Conservation (phyloP, 2,888 invertebrate genomes). For the Leucophora obtusa region DNA sequence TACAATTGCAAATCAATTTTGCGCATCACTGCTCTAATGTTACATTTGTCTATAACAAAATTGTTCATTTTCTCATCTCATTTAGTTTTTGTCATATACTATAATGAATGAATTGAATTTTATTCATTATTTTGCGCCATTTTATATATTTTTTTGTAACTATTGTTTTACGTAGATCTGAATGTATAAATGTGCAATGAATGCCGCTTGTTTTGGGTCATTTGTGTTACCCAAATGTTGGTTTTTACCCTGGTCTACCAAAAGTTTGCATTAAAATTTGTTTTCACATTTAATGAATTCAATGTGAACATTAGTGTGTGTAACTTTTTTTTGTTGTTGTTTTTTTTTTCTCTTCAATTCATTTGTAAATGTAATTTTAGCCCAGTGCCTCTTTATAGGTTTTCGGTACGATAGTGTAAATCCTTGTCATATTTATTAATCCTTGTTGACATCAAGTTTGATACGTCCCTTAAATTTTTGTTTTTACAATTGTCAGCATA, state of each 20-base stretch:
- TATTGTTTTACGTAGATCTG: slow-evolving; percentile 7
- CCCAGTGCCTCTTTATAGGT: not conserved
- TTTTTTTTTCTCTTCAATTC: slow-evolving; percentile 32
- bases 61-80: slow-evolving; percentile 43
- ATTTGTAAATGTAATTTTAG: slow-evolving; percentile 23
- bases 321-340: slow-evolving; percentile 17
- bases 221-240: slow-evolving; percentile 64
- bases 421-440: not conserved
- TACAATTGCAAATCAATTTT: too few species aligned
- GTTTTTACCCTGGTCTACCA: slow-evolving; percentile 63
- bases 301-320: slow-evolving; percentile 27
- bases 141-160: slow-evolving; percentile 40
- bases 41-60: not conserved
- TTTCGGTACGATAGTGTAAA: not conserved
- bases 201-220: slow-evolving; percentile 64
- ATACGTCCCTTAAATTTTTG: slow-evolving; percentile 1
- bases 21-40: too few species aligned
- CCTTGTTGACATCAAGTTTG: not conserved
- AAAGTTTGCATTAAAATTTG: slow-evolving; percentile 52
- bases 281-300: slow-evolving; percentile 41
- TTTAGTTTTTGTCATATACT: slow-evolving; percentile 33
- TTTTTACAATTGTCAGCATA: not conserved
- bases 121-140: slow-evolving; percentile 60
- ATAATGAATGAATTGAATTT: slow-evolving; percentile 20
- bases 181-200: slow-evolving; percentile 34